Evolutionary conservation across 2,888 invertebrate species (phyloP).

Genomic region (Orchesellides sinensis): DNA sequence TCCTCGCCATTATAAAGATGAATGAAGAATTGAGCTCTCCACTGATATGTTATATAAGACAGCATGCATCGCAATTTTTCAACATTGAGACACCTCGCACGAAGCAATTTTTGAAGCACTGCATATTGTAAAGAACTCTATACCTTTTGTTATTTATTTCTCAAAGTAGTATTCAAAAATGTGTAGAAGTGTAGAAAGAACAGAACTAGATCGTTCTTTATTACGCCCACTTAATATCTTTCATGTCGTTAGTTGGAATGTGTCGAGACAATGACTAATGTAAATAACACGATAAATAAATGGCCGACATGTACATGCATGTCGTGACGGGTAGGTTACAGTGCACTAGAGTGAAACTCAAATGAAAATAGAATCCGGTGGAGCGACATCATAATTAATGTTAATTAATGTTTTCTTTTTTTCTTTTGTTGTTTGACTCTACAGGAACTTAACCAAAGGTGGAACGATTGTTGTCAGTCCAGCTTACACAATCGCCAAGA

Average conservation of each 20-base stretch:
- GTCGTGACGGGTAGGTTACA: neutral
- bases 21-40: neutral
- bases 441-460: conserved; percentile 90
- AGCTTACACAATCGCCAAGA: conserved; percentile 92
- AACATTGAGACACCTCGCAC: neutral
- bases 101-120: neutral
- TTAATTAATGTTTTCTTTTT: conserved; percentile 45
- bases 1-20: neutral
- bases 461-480: conserved; percentile 93
- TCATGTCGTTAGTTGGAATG: no score
- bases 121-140: neutral
- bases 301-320: no score
- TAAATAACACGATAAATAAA: no score
- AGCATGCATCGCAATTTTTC: neutral
- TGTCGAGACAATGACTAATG: no score
- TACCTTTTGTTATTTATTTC: neutral
- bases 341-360: neutral
- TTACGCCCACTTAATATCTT: neutral
- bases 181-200: neutral
- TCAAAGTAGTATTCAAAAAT: neutral
- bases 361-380: neutral
- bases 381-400: conserved; percentile 56
- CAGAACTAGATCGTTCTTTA: neutral
- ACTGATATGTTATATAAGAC: neutral
- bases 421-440: conserved; percentile 70